These are phyloP conservation scores for Acronicta aceris DNA, from an alignment of 2,888 invertebrate species.

Conservation along the genomic window DNA sequence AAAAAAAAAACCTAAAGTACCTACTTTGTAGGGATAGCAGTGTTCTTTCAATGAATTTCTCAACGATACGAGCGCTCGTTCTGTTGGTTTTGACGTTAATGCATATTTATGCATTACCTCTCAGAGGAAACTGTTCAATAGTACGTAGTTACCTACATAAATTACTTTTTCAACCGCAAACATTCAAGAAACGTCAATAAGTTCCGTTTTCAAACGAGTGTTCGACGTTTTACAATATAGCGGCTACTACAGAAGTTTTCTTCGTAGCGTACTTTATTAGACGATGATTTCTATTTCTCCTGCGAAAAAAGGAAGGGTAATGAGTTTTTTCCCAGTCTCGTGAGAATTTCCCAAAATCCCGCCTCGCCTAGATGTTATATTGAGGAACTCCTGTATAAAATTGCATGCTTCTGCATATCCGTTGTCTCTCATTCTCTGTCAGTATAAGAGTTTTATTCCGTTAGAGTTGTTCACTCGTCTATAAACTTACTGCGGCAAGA, in stretches of 20 bases:
- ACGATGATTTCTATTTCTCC: too few relatives aligned
- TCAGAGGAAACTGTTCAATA: slow-evolving; percentile 23
- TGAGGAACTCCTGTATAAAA: too few relatives aligned
- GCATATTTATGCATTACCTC: slow-evolving; percentile 49
- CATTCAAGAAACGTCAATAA: slow-evolving; percentile 21
- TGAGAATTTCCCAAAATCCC: too few relatives aligned
- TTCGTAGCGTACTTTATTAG: too few relatives aligned
- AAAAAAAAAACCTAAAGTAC: slow-evolving; percentile 19
- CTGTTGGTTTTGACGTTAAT: slow-evolving; percentile 44
- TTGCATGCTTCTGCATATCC: too few relatives aligned
- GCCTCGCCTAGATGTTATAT: too few relatives aligned
- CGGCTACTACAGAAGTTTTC: not conserved
- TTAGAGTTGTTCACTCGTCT: too few relatives aligned
- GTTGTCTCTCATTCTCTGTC: too few relatives aligned
- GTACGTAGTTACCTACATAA: slow-evolving; percentile 13
- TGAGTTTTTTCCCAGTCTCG: too few relatives aligned
- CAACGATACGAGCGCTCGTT: slow-evolving; percentile 23
- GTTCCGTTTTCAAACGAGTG: not conserved
- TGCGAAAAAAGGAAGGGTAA: too few relatives aligned
- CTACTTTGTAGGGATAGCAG: slow-evolving; percentile 22
- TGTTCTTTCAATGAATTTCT: slow-evolving; percentile 44
- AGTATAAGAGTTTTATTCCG: too few relatives aligned
- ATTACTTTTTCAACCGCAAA: slow-evolving; percentile 10
- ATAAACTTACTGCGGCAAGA: too few relatives aligned
- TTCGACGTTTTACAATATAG: not conserved